Conservation (phyloP, 2,113 vertebrate species). For the Carettochelys insculpta region DNA sequence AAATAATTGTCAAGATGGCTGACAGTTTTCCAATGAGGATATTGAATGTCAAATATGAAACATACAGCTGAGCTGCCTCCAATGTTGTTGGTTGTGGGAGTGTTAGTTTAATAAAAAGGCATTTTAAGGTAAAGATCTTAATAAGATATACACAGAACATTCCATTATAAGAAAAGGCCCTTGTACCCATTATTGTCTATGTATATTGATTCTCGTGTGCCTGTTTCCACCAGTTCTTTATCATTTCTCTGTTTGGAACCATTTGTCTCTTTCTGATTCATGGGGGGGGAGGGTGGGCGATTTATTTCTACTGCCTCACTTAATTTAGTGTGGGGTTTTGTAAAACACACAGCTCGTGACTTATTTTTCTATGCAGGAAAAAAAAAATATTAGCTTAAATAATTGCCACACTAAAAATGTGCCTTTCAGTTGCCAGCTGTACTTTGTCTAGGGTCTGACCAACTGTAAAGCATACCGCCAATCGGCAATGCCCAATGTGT, state of each 20-base stretch:
- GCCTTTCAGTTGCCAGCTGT: neutral
- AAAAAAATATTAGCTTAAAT: neutral
- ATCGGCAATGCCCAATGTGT: neutral
- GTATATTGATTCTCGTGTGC: neutral
- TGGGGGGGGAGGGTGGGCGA: no score
- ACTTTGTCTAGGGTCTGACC: neutral
- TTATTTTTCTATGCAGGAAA: neutral
- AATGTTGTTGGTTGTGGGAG: neutral
- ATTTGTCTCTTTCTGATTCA: neutral
- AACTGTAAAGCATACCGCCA: neutral
- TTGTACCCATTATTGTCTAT: neutral
- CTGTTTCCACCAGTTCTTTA: neutral
- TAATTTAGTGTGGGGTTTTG: neutral
- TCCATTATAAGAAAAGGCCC: slow-evolving; percentile 23
- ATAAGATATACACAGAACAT: neutral
- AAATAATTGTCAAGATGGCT: slow-evolving; percentile 66
- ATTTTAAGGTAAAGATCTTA: rapidly evolving
- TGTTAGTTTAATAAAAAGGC: neutral
- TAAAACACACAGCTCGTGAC: neutral
- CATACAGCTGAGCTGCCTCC: neutral
- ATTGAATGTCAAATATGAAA: slow-evolving; percentile 30
- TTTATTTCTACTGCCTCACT: no score
- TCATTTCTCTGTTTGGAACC: neutral
- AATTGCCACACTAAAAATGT: neutral
- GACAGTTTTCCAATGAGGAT: slow-evolving; percentile 24